Evolutionary conservation across 2,888 invertebrate genomes (phyloP).

Genomic region (Cancer borealis): DNA sequence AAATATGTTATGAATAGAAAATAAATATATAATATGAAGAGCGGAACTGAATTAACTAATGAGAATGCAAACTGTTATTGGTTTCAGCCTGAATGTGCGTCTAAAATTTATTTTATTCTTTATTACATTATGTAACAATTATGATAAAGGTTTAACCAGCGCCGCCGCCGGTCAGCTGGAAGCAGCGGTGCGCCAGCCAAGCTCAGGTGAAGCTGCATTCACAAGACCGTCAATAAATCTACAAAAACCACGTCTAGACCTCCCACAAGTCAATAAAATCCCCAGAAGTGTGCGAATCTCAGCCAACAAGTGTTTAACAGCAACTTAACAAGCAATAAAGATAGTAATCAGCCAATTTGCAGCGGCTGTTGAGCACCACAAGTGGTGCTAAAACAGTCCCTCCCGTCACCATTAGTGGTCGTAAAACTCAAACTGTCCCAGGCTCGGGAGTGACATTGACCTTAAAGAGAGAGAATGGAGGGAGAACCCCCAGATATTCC

Average conservation of each 20-base stretch:
- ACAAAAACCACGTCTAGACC: not conserved
- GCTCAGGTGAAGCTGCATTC: not conserved
- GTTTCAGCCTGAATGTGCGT: not conserved
- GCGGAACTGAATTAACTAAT: not conserved
- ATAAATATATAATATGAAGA: not conserved
- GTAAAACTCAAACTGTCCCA: slow-evolving; percentile 70
- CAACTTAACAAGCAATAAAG: slow-evolving; percentile 73
- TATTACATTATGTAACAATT: slow-evolving; percentile 1
- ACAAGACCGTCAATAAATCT: not conserved
- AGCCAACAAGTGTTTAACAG: slow-evolving; percentile 68
- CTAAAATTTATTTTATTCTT: not conserved
- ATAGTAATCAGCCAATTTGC: slow-evolving; percentile 73
- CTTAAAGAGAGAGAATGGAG: slow-evolving; percentile 73
- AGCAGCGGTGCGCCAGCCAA: not conserved
- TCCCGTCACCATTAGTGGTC: slow-evolving; percentile 66
- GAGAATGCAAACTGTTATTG: not conserved
- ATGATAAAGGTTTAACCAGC: not conserved
- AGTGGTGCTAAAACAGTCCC: slow-evolving; percentile 69
- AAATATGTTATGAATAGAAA: not conserved
- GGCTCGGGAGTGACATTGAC: slow-evolving; percentile 69
- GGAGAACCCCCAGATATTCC: slow-evolving; percentile 67
- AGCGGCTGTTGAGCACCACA: slow-evolving; percentile 58
- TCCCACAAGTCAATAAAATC: slow-evolving; percentile 65
- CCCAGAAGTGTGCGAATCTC: slow-evolving; percentile 71
- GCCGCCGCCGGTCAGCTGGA: not conserved